Conservation (phyloP, 2,888 invertebrate species). For the Rhagonycha lutea region DNA sequence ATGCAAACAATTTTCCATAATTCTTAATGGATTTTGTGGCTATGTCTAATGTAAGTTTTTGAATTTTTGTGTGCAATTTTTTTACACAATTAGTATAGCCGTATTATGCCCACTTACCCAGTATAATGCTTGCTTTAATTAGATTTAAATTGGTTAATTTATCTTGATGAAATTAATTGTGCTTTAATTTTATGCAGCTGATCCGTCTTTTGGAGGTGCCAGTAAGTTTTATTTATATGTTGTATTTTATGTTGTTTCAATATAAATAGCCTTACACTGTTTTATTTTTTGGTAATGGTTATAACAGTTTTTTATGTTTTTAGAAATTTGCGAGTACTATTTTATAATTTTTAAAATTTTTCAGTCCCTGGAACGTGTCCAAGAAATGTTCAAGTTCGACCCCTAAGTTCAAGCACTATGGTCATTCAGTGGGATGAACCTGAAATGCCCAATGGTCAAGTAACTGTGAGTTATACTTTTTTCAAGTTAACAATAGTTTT, state of each 20-base stretch:
- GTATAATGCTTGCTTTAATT: slow-evolving; percentile 14
- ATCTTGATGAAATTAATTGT: slow-evolving; percentile 2
- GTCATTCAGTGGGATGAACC: slow-evolving; percentile 98
- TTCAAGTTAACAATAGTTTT: not conserved
- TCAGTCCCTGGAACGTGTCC: slow-evolving; percentile 96
- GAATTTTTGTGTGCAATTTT: slow-evolving; percentile 43
- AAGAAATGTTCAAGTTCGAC: slow-evolving; percentile 89
- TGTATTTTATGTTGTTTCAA: not conserved
- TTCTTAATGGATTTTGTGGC: slow-evolving; percentile 44
- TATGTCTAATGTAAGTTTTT: slow-evolving; percentile 49
- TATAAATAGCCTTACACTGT: not conserved
- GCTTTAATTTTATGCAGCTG: slow-evolving; percentile 48
- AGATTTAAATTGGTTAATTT: not conserved
- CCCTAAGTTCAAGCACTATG: slow-evolving; percentile 94
- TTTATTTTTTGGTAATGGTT: not conserved
- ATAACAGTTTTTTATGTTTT: not conserved
- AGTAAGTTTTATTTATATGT: slow-evolving; percentile 57
- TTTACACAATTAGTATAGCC: slow-evolving; percentile 44
- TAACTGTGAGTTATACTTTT: slow-evolving; percentile 73
- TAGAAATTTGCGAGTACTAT: not conserved
- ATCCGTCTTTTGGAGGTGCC: slow-evolving; percentile 60
- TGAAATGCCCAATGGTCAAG: slow-evolving; percentile 95
- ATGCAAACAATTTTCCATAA: slow-evolving; percentile 44
- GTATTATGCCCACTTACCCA: slow-evolving; percentile 22
- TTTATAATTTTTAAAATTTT: slow-evolving; percentile 39